A percentile compares a stretch with the other conserved stretches of the same genome.
phyloP scores from a whole-genome alignment of 2,113 vertebrate genomes.

The Axis porcinus region DNA sequence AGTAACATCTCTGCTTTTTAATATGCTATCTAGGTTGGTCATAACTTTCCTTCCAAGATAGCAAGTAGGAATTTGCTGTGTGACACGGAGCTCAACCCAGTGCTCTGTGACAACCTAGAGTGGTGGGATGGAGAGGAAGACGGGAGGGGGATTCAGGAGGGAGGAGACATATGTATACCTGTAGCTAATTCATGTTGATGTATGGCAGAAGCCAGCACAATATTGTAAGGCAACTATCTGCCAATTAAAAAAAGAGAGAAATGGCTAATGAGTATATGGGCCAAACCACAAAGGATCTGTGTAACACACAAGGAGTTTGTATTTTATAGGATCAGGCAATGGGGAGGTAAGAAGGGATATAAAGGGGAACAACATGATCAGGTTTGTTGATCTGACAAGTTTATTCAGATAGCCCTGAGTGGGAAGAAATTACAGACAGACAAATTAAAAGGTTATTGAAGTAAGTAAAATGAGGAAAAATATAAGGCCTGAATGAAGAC shows the following conservation, averaged over 20 bases:
- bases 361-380: neutral
- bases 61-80: neutral
- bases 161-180: neutral
- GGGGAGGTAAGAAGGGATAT: neutral
- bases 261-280: neutral
- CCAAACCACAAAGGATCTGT: neutral
- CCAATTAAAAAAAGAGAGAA: neutral
- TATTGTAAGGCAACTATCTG: neutral
- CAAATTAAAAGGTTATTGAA: neutral
- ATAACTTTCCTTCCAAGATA: neutral
- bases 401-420: neutral
- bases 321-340: neutral
- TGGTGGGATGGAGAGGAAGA: neutral
- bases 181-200: neutral
- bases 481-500: neutral
- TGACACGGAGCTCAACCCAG: neutral
- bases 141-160: neutral
- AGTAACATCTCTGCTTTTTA: too few species aligned
- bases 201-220: neutral
- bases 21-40: too few species aligned
- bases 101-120: neutral
- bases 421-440: neutral
- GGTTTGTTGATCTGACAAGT: neutral
- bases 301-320: neutral
- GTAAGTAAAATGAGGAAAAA: neutral